Conservation (phyloP, 2,797 vertebrate species). For the Ataeniobius toweri region DNA sequence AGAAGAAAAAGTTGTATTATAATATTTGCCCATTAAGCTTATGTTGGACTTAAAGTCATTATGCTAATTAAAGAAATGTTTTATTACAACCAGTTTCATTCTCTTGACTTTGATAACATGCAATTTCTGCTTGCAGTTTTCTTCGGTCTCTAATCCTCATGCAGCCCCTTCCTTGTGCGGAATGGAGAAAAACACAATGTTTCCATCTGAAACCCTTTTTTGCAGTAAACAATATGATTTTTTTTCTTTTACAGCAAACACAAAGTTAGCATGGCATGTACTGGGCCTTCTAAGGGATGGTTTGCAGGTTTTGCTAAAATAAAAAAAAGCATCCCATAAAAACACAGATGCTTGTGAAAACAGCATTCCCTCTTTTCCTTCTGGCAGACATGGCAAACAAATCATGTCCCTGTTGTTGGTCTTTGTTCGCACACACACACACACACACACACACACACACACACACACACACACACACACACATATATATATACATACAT, state of each 20-base stretch:
- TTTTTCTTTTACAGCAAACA: slow-evolving; percentile 7
- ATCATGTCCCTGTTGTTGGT: not conserved
- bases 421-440: not conserved
- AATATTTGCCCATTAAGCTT: slow-evolving; percentile 6
- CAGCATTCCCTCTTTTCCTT: not conserved
- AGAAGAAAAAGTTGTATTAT: not conserved
- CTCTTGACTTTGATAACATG: slow-evolving; percentile 7
- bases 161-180: slow-evolving; percentile 3
- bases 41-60: slow-evolving; percentile 6
- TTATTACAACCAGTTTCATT: slow-evolving; percentile 19
- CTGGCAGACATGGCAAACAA: not conserved
- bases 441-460: too few species aligned
- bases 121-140: slow-evolving; percentile 6
- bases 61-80: slow-evolving; percentile 7
- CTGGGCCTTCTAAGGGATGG: slow-evolving; percentile 7
- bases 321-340: slow-evolving; percentile 1
- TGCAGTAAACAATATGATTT: not conserved
- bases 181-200: slow-evolving; percentile 12
- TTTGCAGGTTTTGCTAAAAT: not conserved
- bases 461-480: too few species aligned
- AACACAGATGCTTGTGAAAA: not conserved
- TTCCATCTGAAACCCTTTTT: not conserved
- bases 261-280: not conserved
- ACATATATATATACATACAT: too few species aligned
- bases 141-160: slow-evolving; percentile 14